Base-by-base conservation (phyloP, 2,888 invertebrate genomes). In the Spisula subtruncata region DNA sequence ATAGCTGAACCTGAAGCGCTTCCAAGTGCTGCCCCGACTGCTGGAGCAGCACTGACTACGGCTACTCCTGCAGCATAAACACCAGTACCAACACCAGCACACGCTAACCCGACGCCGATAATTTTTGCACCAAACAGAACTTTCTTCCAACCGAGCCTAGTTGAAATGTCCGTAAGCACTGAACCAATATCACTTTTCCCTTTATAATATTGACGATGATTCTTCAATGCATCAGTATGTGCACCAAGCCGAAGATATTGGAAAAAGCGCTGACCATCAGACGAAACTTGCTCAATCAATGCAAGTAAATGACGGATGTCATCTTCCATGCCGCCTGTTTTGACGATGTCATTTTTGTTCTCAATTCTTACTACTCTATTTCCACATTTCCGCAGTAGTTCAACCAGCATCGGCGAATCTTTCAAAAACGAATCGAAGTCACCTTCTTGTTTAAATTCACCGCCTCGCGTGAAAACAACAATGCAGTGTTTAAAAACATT, bases 391-490 rank as follows among this genome's bases (percentile, higher is more conserved):
- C 56, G 32, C 12, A 56, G 46, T 32, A 84, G 71, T 18, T 84
- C 35, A 25, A 48, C 25, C 5, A 71, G 20, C 46, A 48, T 29
- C 12, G 25, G 46, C 5, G 48, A 48, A n/a, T 60, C 29, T 32
- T 35, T 25, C 66, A 35, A 81, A 20, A 66, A 81, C 8, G 35
- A 5, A 16, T 35, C 29, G 14, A 86, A 86, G 25, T 86, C 81
- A 29, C 12, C 32, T n/a, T 54, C 60, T 25, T 56, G 41, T 18
- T 8, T 66, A 60, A 86, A 81, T 10, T 16, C 18, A 16, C 12
- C 46, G 14, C 81, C 86, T 8, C 81, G 60, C 12, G 86, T 86
- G 25, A 86, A 66, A 60, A 86, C 81, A 25, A 86, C 46, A 48
- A 81, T 81, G 25, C 81, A 81, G 18, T 81, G 81, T 6, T 71